Evolutionary conservation across 2,113 vertebrate genomes (phyloP).

Genomic region (Cnemophilus loriae): DNA sequence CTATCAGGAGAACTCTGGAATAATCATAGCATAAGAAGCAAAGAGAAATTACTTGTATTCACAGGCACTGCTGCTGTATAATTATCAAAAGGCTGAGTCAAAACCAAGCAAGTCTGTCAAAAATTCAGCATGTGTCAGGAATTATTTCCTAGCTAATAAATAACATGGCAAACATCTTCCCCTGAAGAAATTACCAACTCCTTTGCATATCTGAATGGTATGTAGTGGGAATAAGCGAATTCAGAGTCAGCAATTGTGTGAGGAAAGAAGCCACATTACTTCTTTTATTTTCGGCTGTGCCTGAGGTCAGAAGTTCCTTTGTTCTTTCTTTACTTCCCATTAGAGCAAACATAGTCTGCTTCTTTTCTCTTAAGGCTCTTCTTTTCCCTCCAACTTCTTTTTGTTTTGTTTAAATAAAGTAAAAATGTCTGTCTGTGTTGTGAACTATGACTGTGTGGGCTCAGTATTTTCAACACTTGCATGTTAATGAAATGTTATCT

Average conservation of each 20-base stretch:
- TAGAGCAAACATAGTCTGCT: conserved; percentile 28
- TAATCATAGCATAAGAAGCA: conserved; percentile 8
- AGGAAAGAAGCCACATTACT: neutral
- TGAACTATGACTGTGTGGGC: neutral
- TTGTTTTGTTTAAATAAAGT: neutral
- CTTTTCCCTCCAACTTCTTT: neutral
- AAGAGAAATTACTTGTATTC: conserved; percentile 36
- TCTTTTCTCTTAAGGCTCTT: neutral
- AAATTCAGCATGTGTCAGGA: conserved; percentile 15
- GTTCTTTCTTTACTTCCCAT: conserved; percentile 37
- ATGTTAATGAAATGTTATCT: conserved; percentile 17
- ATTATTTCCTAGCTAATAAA: neutral
- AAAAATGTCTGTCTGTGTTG: neutral
- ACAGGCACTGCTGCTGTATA: conserved; percentile 33
- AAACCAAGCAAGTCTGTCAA: neutral
- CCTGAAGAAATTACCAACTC: conserved; percentile 28
- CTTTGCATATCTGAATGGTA: neutral
- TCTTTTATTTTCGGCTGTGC: conserved; percentile 50
- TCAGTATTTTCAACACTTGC: conserved; percentile 7
- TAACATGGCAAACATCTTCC: conserved; percentile 28
- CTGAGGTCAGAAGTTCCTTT: conserved; percentile 49
- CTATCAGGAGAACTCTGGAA: neutral
- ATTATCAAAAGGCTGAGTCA: conserved; percentile 41
- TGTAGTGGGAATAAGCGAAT: neutral
- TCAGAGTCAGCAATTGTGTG: conserved; percentile 27